Conservation (phyloP, 1,140 invertebrate species). For the Hyphantria cunea region DNA sequence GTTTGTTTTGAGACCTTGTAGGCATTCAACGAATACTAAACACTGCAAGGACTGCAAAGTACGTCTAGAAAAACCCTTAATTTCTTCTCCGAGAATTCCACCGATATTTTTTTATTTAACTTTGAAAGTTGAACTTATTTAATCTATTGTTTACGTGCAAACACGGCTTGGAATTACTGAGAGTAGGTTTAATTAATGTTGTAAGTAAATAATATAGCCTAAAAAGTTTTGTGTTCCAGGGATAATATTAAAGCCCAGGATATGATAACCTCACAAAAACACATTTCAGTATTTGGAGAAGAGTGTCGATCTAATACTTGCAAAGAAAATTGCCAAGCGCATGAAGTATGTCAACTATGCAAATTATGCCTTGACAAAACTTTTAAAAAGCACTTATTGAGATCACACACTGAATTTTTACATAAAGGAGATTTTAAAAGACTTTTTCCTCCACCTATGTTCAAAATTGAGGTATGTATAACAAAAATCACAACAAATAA, state of each 20-base stretch:
- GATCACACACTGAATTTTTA: slow-evolving; percentile 90
- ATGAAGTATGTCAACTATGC: slow-evolving; percentile 89
- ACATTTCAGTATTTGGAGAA: slow-evolving; percentile 89
- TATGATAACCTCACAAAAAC: slow-evolving; percentile 90
- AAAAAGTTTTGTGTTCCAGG: slow-evolving; percentile 35
- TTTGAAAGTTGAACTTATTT: no score
- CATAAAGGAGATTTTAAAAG: slow-evolving; percentile 90
- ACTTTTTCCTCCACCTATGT: slow-evolving; percentile 90
- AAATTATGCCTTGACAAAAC: slow-evolving; percentile 87
- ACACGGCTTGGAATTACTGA: no score
- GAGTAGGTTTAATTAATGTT: no score
- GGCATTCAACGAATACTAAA: no score
- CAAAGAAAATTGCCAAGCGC: slow-evolving; percentile 83
- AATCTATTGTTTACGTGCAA: no score
- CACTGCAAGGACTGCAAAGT: no score
- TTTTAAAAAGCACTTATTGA: slow-evolving; percentile 82
- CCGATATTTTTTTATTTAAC: no score
- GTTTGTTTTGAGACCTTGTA: no score
- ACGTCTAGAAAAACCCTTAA: no score
- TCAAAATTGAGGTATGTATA: slow-evolving; percentile 69
- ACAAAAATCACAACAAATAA: no score
- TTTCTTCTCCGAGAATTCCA: no score
- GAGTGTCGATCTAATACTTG: slow-evolving; percentile 84
- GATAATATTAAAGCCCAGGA: slow-evolving; percentile 76
- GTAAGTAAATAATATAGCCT: no score